Conservation (phyloP, 2,888 invertebrate species). For the Dromius quadrimaculatus region DNA sequence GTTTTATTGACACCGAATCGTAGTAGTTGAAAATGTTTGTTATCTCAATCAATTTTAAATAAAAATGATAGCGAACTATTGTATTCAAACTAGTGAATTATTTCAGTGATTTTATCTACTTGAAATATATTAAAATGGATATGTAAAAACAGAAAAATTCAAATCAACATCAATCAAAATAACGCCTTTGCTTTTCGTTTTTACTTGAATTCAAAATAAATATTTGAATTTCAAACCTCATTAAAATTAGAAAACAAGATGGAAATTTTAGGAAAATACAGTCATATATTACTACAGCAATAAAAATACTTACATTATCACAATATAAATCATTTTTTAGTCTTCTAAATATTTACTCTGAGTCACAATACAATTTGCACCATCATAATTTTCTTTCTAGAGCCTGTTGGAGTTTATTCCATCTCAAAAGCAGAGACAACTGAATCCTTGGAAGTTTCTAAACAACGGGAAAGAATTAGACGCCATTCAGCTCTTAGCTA, state of each 20-base stretch:
- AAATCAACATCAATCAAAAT: too few species aligned
- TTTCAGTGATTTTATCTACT: too few species aligned
- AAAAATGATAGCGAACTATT: too few species aligned
- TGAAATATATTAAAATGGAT: too few species aligned
- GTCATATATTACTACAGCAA: background rate
- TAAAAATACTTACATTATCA: constrained; percentile 3
- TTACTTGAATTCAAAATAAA: too few species aligned
- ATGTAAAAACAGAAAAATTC: too few species aligned
- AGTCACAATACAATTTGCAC: background rate
- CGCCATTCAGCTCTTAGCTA: constrained; percentile 30
- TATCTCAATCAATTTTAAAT: too few species aligned
- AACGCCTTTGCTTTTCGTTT: too few species aligned
- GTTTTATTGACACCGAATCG: too few species aligned
- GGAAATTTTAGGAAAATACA: background rate
- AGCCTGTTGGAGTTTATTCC: constrained; percentile 28
- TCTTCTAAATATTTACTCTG: constrained; percentile 14
- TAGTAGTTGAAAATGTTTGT: too few species aligned
- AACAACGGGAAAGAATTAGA: constrained; percentile 6
- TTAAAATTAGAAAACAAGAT: background rate
- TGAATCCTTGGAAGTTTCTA: background rate
- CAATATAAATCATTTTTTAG: background rate
- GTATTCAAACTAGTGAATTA: too few species aligned
- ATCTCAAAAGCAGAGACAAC: background rate
- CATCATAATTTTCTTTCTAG: constrained; percentile 21
- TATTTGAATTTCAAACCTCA: too few species aligned